Conservation (phyloP, 2,797 vertebrate species). For the Tinamus major region DNA sequence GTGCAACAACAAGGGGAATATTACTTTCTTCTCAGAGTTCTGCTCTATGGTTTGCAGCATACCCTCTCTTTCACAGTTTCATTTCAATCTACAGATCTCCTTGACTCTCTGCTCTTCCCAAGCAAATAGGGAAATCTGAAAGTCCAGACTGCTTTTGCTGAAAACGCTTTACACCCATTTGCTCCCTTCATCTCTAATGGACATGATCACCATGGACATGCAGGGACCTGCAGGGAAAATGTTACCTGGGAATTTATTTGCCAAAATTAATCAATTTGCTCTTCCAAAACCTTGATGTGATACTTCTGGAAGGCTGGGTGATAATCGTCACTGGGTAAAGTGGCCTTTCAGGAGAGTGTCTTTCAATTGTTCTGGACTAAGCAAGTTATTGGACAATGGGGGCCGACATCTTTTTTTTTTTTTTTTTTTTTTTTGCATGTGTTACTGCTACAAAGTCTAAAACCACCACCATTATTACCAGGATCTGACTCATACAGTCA, state of each 20-base stretch:
- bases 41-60: background rate
- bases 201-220: background rate
- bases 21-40: background rate
- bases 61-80: background rate
- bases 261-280: background rate
- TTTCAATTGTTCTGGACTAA: conserved; percentile 39
- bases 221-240: background rate
- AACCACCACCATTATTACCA: background rate
- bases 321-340: conserved; percentile 23
- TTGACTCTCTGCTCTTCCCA: background rate
- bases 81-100: background rate
- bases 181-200: conserved; percentile 6
- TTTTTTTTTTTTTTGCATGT: background rate
- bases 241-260: conserved; percentile 8
- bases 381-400: background rate
- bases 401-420: background rate
- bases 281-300: conserved; percentile 13
- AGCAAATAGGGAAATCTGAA: background rate
- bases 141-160: background rate
- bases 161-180: background rate
- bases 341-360: background rate
- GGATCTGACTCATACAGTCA: background rate
- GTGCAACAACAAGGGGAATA: background rate
- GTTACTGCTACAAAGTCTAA: background rate
- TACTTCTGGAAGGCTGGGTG: background rate